Conservation (phyloP, 35 echinoderm and acorn worm species). For the Diadema setosum region DNA sequence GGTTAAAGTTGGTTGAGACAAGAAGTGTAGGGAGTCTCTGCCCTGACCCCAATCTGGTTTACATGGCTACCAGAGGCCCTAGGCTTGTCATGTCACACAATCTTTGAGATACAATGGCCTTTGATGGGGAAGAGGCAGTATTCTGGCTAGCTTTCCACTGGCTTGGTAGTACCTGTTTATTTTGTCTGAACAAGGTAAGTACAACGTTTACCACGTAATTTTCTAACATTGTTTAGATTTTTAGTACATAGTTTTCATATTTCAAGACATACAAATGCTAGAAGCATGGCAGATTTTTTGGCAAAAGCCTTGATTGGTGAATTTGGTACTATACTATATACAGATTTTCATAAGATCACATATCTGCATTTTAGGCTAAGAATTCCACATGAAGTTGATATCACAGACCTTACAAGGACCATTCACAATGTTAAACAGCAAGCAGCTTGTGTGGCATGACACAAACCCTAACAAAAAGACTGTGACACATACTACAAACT, state of each 20-base stretch:
- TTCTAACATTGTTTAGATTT: background rate
- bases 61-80: no score
- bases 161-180: background rate
- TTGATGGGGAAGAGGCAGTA: background rate
- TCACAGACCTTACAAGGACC: slow-evolving; percentile 26
- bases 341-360: no score
- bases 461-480: slow-evolving; percentile 17
- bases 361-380: no score
- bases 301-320: no score
- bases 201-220: background rate
- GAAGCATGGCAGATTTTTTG: background rate
- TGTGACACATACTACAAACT: slow-evolving; percentile 25
- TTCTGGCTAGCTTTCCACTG: background rate
- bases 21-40: background rate
- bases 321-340: no score
- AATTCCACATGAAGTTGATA: no score
- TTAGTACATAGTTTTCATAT: background rate
- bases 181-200: background rate
- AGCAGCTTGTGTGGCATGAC: slow-evolving; percentile 33
- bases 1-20: background rate
- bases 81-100: slow-evolving; percentile 30
- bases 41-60: background rate
- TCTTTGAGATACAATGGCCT: background rate
- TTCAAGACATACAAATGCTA: background rate
- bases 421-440: slow-evolving; percentile 23